Evolutionary conservation across 2,888 invertebrate species (phyloP), one percentile per base, ranked within the genome.

Genomic region (Acleris literana): DNA sequence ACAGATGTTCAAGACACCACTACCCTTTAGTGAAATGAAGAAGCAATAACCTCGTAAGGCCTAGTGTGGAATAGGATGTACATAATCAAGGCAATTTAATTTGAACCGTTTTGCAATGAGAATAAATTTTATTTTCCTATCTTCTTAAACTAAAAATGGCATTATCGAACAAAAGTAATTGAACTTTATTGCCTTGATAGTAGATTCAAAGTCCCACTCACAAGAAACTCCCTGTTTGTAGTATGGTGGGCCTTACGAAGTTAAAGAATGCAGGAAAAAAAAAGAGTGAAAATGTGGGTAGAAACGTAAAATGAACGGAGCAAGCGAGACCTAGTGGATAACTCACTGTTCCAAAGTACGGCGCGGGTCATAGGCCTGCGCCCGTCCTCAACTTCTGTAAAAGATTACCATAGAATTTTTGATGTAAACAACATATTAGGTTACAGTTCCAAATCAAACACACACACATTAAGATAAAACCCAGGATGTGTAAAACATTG

Each of bases 321-420:
- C 80, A 79, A 83, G 66, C 80, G 78, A 77, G 81, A 82, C 81
- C 79, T 79, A 81, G 70, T 72, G 70, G 67, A 70, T 68, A 75
- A 94, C 96, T 96, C 94, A 96, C 97, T 96, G 93, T 96, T 96
- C 96, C 97, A 97, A 75, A 97, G 94, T 81, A 97, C 96, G 83
- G 96, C 96, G 80, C 96, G 94, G 74, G 94, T 94, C 93, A 96
- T 95, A 86, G 96, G 96, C 83, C 95, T 95, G 83, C 96, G 95
- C 83, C 95, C 95, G 88, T 97, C 97, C 86, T 97, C 96, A 85
- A 95, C 94, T 87, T 95, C 96, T 96, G 93, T 65, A 90, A 91
- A 85, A 80, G 70, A 81, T 72, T 66, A 69, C 63, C 39, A 68
- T 64, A 71, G 51, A 71, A 44, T 71, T 60, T 53, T 61, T 70